phyloP scores from a whole-genome alignment of 2,797 vertebrate genomes.

The Danio tinwini region DNA sequence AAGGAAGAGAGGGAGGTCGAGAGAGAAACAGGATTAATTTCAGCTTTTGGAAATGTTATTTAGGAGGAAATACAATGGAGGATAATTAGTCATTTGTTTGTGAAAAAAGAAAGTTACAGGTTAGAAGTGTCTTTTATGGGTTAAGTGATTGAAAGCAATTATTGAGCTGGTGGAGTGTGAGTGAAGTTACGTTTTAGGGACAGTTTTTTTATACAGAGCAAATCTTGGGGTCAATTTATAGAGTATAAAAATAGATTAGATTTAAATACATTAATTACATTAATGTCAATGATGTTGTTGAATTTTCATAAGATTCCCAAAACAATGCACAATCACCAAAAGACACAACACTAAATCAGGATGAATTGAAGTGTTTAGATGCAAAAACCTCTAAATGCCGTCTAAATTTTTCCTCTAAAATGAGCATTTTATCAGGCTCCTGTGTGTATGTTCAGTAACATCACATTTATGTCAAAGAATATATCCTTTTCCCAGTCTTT shows the following conservation, averaged over 20 bases:
- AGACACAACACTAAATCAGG: conserved; percentile 1
- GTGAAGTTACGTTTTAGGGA: background rate
- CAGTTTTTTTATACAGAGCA: background rate
- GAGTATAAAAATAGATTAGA: too few species aligned
- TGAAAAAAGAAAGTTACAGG: background rate
- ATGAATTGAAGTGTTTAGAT: background rate
- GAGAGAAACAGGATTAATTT: conserved; percentile 55
- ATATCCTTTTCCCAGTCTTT: too few species aligned
- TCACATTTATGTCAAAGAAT: too few species aligned
- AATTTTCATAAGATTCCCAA: conserved; percentile 1
- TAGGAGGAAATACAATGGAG: conserved; percentile 23
- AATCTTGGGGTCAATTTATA: background rate
- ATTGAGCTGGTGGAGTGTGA: background rate
- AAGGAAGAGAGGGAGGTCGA: conserved; percentile 60
- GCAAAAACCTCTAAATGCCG: too few species aligned
- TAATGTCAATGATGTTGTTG: background rate
- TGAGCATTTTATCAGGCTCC: too few species aligned
- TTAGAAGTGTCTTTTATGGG: background rate
- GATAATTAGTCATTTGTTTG: conserved; percentile 6
- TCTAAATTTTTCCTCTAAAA: too few species aligned
- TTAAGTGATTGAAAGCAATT: background rate
- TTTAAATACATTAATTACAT: background rate
- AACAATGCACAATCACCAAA: background rate
- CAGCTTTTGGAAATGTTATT: conserved; percentile 32
- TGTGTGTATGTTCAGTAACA: too few species aligned